Conservation (phyloP, 1,140 invertebrate species). For the Macrobrachium nipponense region DNA sequence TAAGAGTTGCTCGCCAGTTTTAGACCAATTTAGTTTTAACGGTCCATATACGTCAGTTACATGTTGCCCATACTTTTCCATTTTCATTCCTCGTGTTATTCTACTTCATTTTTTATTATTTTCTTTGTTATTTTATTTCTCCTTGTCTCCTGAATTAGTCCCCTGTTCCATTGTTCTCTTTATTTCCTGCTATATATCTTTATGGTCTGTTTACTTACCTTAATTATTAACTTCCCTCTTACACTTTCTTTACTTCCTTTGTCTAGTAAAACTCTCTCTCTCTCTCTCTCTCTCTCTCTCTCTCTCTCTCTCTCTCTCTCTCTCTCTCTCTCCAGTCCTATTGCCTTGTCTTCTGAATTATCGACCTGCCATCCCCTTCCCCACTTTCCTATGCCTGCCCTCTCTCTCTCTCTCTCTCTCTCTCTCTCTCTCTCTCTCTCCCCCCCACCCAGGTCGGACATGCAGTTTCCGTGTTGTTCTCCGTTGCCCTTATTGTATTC, state of each 20-base stretch:
- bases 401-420: neutral
- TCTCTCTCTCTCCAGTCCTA: neutral
- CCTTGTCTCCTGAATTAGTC: neutral
- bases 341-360: neutral
- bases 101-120: neutral
- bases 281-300: conserved; percentile 16
- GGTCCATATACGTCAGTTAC: no score
- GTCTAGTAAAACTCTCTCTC: neutral
- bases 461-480: no score
- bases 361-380: no score
- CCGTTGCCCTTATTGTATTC: no score
- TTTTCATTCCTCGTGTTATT: no score
- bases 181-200: neutral
- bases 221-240: neutral
- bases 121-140: neutral
- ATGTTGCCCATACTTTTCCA: no score
- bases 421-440: neutral
- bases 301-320: neutral
- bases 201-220: neutral
- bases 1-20: no score
- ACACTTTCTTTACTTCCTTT: neutral
- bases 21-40: no score
- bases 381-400: no score
- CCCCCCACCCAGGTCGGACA: no score
- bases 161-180: neutral